Conservation (phyloP, 2,888 invertebrate genomes). For the Hyalella azteca region DNA sequence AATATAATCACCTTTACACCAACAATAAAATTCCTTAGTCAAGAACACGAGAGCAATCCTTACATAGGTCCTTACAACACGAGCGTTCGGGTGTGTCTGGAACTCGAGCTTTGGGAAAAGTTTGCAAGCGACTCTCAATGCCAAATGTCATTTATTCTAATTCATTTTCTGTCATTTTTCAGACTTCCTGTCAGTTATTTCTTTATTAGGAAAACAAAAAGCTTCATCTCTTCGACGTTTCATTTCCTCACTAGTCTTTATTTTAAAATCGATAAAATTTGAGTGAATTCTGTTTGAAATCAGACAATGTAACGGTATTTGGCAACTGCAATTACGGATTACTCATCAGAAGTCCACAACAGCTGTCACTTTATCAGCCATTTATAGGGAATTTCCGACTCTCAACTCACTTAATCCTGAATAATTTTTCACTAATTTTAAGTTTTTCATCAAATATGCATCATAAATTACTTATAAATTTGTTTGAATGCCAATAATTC, state of each 20-base stretch:
- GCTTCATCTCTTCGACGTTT: not conserved
- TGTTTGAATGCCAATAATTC: not conserved
- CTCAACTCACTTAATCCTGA: too few species aligned
- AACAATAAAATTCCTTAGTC: not conserved
- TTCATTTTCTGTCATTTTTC: not conserved
- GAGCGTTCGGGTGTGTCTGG: conserved; percentile 24
- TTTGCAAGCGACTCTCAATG: not conserved
- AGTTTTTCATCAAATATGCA: too few species aligned
- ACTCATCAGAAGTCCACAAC: not conserved
- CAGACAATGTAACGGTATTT: too few species aligned
- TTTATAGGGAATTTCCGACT: not conserved
- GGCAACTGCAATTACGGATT: not conserved
- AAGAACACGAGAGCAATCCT: not conserved
- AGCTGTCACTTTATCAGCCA: not conserved
- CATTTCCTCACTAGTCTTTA: too few species aligned
- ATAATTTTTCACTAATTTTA: too few species aligned
- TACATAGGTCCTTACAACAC: conserved; percentile 15
- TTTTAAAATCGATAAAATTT: too few species aligned
- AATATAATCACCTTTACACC: too few species aligned
- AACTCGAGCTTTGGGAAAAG: not conserved
- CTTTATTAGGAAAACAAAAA: too few species aligned
- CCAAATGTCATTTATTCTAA: not conserved
- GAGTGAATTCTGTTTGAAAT: too few species aligned
- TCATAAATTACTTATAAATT: too few species aligned
- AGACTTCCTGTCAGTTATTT: too few species aligned